These are phyloP conservation scores for Uria lomvia DNA, from an alignment of 2,113 vertebrate species.

Conservation along the genomic window DNA sequence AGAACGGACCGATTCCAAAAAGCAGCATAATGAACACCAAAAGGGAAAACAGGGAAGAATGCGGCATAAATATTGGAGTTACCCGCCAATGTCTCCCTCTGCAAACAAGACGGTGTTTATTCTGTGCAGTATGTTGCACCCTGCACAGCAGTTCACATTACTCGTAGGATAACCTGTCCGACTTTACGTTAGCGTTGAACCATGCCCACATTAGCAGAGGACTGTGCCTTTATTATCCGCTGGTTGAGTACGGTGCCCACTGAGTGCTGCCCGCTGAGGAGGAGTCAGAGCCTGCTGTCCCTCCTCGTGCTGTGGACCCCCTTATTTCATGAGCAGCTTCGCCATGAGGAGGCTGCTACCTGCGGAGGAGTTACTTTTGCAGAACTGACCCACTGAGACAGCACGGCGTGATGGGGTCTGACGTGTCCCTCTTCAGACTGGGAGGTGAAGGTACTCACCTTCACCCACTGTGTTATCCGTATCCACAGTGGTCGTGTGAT, in stretches of 20 bases:
- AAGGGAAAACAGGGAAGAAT: background rate
- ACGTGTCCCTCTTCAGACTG: background rate
- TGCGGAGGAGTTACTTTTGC: background rate
- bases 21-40: background rate
- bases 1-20: background rate
- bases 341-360: background rate
- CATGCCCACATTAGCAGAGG: background rate
- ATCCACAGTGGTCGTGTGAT: background rate
- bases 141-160: background rate
- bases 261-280: background rate
- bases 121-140: background rate
- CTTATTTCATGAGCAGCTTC: background rate
- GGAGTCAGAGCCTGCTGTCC: background rate
- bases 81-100: background rate
- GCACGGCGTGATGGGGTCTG: background rate
- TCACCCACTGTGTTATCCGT: background rate
- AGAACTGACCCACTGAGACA: background rate
- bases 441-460: background rate
- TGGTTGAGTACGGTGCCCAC: background rate
- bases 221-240: background rate
- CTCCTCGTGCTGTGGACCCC: background rate
- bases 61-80: background rate
- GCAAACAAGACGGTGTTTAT: background rate
- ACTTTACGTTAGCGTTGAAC: background rate
- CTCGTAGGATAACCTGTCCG: background rate